Conservation (phyloP, 2,797 vertebrate genomes). For the Parambassis ranga region DNA sequence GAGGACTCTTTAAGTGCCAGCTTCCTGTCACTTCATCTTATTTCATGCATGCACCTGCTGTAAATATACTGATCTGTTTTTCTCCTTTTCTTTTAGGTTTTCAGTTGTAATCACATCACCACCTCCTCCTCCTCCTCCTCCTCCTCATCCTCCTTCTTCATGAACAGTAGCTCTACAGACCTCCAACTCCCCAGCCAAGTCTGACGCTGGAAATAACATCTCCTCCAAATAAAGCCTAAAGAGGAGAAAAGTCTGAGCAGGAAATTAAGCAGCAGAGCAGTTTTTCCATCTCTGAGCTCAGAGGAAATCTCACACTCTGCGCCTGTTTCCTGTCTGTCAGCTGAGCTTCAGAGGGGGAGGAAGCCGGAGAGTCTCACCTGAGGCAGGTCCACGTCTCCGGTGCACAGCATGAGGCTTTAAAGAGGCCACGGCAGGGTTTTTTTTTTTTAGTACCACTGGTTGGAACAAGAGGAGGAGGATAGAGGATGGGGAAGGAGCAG, state of each 20-base stretch:
- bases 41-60: no score
- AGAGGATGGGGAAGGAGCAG: constrained; percentile 82
- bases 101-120: constrained; percentile 10
- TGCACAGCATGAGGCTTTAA: constrained; percentile 61
- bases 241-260: constrained; percentile 5
- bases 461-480: constrained; percentile 7
- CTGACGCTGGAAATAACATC: constrained; percentile 31
- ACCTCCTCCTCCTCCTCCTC: not conserved
- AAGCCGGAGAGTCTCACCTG: constrained; percentile 29
- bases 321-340: constrained; percentile 5
- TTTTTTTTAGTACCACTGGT: constrained; percentile 6
- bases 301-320: not conserved
- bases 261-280: constrained; percentile 20
- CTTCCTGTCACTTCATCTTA: no score
- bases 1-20: no score
- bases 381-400: constrained; percentile 23
- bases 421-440: constrained; percentile 19
- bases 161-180: constrained; percentile 14
- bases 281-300: constrained; percentile 11
- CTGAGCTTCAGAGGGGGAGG: not conserved
- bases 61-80: constrained; percentile 26
- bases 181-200: not conserved
- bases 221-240: not conserved
- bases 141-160: not conserved
- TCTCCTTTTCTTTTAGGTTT: constrained; percentile 38